Base-by-base conservation (phyloP, 1,140 invertebrate genomes). In the Sitodiplosis mosellana region DNA sequence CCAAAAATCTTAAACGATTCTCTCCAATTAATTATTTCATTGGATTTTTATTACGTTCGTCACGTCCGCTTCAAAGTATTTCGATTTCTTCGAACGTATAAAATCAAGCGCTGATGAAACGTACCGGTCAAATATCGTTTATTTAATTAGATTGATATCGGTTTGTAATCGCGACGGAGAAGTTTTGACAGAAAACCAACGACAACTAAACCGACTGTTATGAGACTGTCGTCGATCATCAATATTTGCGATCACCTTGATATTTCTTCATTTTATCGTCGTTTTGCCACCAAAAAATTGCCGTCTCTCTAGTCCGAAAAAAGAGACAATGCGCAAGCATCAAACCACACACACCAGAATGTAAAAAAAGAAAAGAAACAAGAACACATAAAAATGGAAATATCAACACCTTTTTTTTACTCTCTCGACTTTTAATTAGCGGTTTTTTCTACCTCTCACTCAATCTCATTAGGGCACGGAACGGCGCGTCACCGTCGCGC, bases 271-370 rank as follows among this genome's bases (percentile, higher is more conserved):
- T 27, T 27, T 27, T 27, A 27, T 27, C 27, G 27, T 27, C 27
- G 10, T 44, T 44, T 44, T 14, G 42, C 18, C 44, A 33, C 42
- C 18, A 17, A 15, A 17, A 33, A 27, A 5, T 10, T 27, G 27
- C 10, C 27, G 27, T 27, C 10, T n/a, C 33, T 45, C 34, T 45
- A 45, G 27, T 45, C 44, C 22, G 44, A 45, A 45, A 45, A 45
- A n/a, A n/a, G n/a, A 5, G 27, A 27, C 27, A 27, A 27, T 27
- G 27, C n/a, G n/a, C n/a, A n/a, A n/a, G n/a, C n/a, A 10, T 27
- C 27, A 3, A 27, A 27, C 27, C 27, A 27, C 27, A 27, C 27
- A 5, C 44, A n/a, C n/a, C n/a, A n/a, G 44, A 22, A 33, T 45
- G 27, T 45, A 45, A 45, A 45, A 33, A 40, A 40, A n/a, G 14